Conservation (phyloP, 2,113 vertebrate genomes). For the Marmota flaviventris region DNA sequence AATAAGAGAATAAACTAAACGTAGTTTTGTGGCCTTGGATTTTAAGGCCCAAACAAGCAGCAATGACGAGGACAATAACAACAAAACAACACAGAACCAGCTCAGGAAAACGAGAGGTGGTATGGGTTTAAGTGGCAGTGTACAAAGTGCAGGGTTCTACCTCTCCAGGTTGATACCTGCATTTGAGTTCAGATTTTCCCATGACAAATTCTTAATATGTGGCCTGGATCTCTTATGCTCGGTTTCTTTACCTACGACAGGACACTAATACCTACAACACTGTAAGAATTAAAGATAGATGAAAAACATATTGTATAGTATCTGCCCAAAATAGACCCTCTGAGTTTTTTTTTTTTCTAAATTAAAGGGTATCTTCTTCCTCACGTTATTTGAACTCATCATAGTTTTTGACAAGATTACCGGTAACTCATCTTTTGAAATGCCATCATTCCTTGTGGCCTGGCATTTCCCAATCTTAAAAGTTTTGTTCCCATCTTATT, state of each 20-base stretch:
- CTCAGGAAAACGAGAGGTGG: not conserved
- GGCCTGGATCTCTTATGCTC: not conserved
- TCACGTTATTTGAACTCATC: not conserved
- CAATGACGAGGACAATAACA: not conserved
- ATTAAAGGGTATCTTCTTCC: not conserved
- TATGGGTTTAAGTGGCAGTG: not conserved
- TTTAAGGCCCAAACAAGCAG: not conserved
- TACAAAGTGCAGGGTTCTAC: not conserved
- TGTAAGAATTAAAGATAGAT: not conserved
- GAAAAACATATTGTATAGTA: not conserved
- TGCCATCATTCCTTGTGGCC: not conserved
- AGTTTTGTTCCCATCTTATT: not conserved
- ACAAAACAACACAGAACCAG: no score
- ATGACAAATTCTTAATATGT: no score
- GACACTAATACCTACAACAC: not conserved
- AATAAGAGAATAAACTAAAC: constrained; percentile 13
- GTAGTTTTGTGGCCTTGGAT: constrained; percentile 25
- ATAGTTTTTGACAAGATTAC: not conserved
- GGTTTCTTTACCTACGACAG: not conserved
- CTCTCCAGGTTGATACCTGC: not conserved
- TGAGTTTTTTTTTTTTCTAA: not conserved
- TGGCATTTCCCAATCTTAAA: not conserved
- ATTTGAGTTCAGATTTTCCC: not conserved
- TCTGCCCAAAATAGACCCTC: not conserved
- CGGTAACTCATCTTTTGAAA: not conserved